Evolutionary conservation across 2,797 vertebrate species (phyloP).

Genomic region (Ambastaia sidthimunki): DNA sequence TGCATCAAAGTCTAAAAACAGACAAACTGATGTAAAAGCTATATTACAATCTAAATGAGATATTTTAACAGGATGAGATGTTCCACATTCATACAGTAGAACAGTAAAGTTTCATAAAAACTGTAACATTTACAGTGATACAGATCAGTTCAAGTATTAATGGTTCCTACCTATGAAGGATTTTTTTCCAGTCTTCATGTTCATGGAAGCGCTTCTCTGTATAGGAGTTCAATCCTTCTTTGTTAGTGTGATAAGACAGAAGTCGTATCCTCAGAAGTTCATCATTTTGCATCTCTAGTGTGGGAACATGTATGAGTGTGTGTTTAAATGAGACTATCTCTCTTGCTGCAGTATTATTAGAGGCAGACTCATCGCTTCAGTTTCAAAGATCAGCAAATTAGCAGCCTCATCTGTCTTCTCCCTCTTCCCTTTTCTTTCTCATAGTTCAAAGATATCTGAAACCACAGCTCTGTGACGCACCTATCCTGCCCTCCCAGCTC

Average conservation of each 20-base stretch:
- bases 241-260: neutral
- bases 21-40: neutral
- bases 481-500: constrained; percentile 59
- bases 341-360: constrained; percentile 58
- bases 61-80: neutral
- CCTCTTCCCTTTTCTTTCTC: constrained; percentile 20
- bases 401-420: constrained; percentile 59
- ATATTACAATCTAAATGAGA: neutral
- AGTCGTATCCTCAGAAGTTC: constrained; percentile 19
- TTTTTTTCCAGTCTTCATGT: constrained; percentile 79
- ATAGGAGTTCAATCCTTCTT: constrained; percentile 12
- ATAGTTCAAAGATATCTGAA: constrained; percentile 61
- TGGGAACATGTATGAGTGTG: constrained; percentile 26
- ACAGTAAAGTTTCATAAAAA: neutral
- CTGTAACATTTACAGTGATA: neutral
- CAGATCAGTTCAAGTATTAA: constrained; percentile 46
- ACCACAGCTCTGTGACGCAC: constrained; percentile 70
- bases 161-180: constrained; percentile 77
- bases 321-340: constrained; percentile 32
- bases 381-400: constrained; percentile 55
- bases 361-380: constrained; percentile 53
- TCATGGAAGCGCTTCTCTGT: constrained; percentile 30
- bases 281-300: constrained; percentile 28
- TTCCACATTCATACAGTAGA: neutral
- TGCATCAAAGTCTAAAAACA: neutral